Conservation (phyloP, 2,888 invertebrate genomes). For the Habrosyne pyritoides region DNA sequence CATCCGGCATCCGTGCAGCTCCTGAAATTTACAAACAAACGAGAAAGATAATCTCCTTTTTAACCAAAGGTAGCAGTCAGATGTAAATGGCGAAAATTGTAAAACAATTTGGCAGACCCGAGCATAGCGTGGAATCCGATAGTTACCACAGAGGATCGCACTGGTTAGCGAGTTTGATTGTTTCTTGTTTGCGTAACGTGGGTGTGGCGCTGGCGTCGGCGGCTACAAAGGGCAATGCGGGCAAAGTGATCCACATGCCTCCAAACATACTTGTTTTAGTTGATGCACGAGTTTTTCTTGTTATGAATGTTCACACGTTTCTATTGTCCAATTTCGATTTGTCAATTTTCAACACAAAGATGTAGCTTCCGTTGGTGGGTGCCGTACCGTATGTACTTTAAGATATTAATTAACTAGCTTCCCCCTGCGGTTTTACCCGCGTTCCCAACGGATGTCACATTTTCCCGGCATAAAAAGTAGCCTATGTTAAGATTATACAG, state of each 20-base stretch:
- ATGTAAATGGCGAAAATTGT: not conserved
- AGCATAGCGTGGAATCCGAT: not conserved
- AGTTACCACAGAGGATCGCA: conserved; percentile 11
- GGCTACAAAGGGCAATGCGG: conserved; percentile 33
- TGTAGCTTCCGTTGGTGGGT: too few relatives aligned
- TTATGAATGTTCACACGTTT: too few relatives aligned
- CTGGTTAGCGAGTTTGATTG: conserved; percentile 19
- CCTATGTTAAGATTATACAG: too few relatives aligned
- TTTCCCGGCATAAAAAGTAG: too few relatives aligned
- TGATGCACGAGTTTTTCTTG: not conserved
- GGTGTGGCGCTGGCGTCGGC: conserved; percentile 20
- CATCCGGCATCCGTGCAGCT: too few relatives aligned
- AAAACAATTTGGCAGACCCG: not conserved
- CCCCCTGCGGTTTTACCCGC: too few relatives aligned
- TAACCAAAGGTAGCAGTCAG: not conserved
- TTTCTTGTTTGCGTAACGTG: conserved; percentile 22
- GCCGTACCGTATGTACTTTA: too few relatives aligned
- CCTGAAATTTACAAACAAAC: not conserved
- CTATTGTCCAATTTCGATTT: too few relatives aligned
- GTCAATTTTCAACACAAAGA: too few relatives aligned
- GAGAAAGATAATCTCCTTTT: not conserved
- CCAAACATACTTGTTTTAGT: not conserved
- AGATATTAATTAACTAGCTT: too few relatives aligned
- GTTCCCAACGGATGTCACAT: too few relatives aligned
- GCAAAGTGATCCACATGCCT: conserved; percentile 9